Conservation (phyloP, 2,888 invertebrate genomes). For the Apotomis capreana region DNA sequence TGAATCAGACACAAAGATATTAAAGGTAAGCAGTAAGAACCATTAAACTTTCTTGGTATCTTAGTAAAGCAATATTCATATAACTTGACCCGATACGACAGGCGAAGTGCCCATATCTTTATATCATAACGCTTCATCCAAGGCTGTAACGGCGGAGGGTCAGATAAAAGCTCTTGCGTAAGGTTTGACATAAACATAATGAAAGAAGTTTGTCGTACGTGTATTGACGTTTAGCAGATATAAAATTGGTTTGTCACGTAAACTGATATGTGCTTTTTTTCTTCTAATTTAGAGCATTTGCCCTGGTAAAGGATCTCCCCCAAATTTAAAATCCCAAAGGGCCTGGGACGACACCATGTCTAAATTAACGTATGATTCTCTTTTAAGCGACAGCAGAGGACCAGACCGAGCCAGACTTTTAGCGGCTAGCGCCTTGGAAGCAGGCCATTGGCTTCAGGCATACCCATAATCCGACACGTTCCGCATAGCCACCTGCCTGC, state of each 20-base stretch:
- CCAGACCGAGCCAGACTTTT: too few relatives aligned
- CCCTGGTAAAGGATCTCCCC: too few relatives aligned
- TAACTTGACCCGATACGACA: constrained; percentile 36
- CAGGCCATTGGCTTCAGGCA: too few relatives aligned
- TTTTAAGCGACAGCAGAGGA: too few relatives aligned
- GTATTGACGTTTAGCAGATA: constrained; percentile 10
- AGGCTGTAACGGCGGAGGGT: constrained; percentile 28
- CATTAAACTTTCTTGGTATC: constrained; percentile 14
- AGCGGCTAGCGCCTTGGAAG: too few relatives aligned
- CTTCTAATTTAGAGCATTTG: too few relatives aligned
- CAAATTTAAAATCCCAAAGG: too few relatives aligned
- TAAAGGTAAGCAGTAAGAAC: constrained; percentile 10
- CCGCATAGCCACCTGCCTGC: too few relatives aligned
- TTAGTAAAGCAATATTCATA: constrained; percentile 27
- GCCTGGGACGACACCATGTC: too few relatives aligned
- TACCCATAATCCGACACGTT: too few relatives aligned
- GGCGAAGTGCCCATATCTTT: constrained; percentile 38
- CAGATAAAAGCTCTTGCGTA: constrained; percentile 23
- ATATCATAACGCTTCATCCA: constrained; percentile 31
- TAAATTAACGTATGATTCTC: too few relatives aligned
- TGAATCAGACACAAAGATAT: constrained; percentile 10
- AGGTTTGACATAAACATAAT: constrained; percentile 25
- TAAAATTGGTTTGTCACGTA: not conserved
- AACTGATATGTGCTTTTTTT: not conserved
- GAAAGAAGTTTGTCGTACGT: constrained; percentile 18